Percentiles rank a stretch among this genome's conserved stretches.
Evolutionary conservation across 2,888 invertebrate genomes (phyloP).

Genomic region (Protonemura montana): DNA sequence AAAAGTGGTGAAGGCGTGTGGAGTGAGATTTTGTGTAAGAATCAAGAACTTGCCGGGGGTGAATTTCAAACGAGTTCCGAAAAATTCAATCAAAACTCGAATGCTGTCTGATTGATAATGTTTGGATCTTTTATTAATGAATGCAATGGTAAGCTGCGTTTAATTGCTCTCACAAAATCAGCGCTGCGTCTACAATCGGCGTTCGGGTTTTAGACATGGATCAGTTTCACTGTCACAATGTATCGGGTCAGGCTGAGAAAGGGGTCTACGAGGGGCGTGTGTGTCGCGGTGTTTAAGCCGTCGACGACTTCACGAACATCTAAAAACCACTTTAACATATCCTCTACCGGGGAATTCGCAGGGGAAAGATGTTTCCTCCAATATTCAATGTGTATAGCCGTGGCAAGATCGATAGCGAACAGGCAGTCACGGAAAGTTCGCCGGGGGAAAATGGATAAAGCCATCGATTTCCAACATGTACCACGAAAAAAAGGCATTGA

Average conservation of each 20-base stretch:
- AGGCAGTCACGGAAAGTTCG: not conserved
- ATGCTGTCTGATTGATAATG: not conserved
- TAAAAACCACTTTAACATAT: not conserved
- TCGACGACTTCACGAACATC: not conserved
- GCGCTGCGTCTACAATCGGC: not conserved
- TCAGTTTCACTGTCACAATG: not conserved
- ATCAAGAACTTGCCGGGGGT: not conserved
- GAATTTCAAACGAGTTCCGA: not conserved
- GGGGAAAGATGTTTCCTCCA: not conserved
- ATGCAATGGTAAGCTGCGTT: not conserved
- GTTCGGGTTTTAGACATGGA: not conserved
- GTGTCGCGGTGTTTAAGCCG: not conserved
- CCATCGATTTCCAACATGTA: not conserved
- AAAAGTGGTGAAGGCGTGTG: not conserved
- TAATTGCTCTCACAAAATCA: not conserved
- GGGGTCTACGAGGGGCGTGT: not conserved
- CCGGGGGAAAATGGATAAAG: not conserved
- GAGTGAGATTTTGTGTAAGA: not conserved
- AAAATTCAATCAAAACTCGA: slow-evolving; percentile 17
- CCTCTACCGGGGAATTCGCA: not conserved
- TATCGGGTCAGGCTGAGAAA: not conserved
- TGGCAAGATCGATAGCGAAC: not conserved
- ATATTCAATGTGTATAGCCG: not conserved
- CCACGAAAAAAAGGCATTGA: not conserved
- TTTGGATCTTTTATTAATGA: not conserved